phyloP scores from a whole-genome alignment of 2,797 vertebrate species.

The Pipistrellus pygmaeus region DNA sequence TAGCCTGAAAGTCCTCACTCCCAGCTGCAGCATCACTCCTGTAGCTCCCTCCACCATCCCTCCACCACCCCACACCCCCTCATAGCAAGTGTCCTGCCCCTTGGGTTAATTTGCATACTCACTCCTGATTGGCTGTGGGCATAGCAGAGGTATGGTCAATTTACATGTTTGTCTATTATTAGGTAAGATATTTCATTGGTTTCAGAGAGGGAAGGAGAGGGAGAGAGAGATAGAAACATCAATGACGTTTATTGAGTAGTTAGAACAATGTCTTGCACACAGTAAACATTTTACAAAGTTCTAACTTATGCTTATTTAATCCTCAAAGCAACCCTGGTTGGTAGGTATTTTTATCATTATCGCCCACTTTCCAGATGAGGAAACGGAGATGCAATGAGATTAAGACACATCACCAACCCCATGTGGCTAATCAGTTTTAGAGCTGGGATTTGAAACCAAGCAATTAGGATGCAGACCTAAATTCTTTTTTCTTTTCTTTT shows the following conservation, averaged over 20 bases:
- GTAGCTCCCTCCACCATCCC: too few relatives aligned
- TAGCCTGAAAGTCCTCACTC: too few relatives aligned
- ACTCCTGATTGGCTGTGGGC: too few relatives aligned
- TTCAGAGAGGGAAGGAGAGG: too few relatives aligned
- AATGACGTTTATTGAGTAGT: neutral
- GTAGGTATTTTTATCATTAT: neutral
- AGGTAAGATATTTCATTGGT: too few relatives aligned
- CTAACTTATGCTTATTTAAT: neutral
- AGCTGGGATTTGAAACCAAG: neutral
- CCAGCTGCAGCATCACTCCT: too few relatives aligned
- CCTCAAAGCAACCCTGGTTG: neutral
- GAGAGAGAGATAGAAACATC: neutral
- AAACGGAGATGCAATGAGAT: neutral
- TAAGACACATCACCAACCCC: neutral
- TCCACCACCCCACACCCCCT: too few relatives aligned
- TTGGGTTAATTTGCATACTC: too few relatives aligned
- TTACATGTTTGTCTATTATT: too few relatives aligned
- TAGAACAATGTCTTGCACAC: neutral
- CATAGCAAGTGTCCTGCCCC: too few relatives aligned
- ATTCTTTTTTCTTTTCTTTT: neutral
- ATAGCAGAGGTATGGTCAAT: too few relatives aligned
- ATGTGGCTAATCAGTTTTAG: neutral
- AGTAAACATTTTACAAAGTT: neutral
- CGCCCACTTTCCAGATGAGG: neutral
- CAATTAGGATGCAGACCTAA: neutral